These are phyloP conservation scores for Bungarus multicinctus DNA, from an alignment of 2,113 vertebrate genomes.

Conservation along the genomic window DNA sequence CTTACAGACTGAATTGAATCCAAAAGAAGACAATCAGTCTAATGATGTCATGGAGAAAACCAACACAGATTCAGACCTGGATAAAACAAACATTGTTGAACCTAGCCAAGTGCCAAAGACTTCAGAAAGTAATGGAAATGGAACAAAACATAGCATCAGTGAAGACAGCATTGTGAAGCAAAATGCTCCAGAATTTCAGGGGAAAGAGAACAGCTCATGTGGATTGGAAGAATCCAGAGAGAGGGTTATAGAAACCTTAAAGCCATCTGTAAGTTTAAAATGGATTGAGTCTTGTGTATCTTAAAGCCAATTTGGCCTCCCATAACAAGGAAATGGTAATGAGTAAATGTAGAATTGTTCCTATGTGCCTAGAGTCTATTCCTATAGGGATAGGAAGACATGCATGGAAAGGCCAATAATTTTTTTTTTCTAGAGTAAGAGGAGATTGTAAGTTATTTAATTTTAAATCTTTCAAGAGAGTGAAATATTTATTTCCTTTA, in stretches of 20 bases:
- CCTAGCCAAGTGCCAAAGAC: neutral
- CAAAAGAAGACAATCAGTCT: slow-evolving; percentile 7
- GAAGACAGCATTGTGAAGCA: neutral
- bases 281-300: neutral
- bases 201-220: accelerated
- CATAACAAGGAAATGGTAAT: neutral
- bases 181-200: neutral
- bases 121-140: neutral
- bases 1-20: slow-evolving; percentile 49
- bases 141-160: neutral
- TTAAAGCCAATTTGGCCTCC: neutral
- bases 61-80: slow-evolving; percentile 12
- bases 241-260: neutral
- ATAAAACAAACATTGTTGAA: slow-evolving; percentile 1
- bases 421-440: neutral
- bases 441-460: neutral
- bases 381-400: neutral
- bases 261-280: slow-evolving; percentile 35
- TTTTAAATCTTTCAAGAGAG: neutral
- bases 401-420: neutral
- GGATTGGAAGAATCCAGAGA: slow-evolving; percentile 5
- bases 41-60: slow-evolving; percentile 25
- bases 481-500: neutral
- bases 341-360: neutral
- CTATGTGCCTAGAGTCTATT: neutral